phyloP scores from a whole-genome alignment of 2,888 invertebrate species.

The Tenthredo amoena region DNA sequence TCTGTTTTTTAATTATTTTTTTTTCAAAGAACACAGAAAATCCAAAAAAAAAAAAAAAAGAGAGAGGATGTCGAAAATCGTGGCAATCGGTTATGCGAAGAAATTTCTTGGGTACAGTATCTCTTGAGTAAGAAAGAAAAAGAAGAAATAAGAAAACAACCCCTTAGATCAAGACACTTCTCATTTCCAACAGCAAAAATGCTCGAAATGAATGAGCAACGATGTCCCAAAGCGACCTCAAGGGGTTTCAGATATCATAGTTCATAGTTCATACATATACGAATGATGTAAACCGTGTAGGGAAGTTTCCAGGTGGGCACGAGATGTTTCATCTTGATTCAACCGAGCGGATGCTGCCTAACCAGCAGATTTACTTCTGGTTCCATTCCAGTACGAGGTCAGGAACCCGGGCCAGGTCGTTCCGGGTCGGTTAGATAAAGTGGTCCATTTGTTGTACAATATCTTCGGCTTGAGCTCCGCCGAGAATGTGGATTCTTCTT shows the following conservation, averaged over 20 bases:
- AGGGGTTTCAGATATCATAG: not conserved
- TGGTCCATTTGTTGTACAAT: slow-evolving; percentile 46
- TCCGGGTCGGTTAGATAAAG: slow-evolving; percentile 30
- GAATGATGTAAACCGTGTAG: not conserved
- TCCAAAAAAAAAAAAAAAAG: too few relatives aligned
- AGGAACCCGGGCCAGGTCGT: not conserved
- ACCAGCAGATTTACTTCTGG: not conserved
- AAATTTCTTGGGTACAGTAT: too few relatives aligned
- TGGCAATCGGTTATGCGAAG: too few relatives aligned
- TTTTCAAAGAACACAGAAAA: too few relatives aligned
- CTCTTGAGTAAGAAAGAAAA: not conserved
- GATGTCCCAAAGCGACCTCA: not conserved
- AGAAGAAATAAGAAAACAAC: not conserved
- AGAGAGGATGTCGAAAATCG: too few relatives aligned
- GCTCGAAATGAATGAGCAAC: not conserved
- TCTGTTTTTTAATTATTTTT: too few relatives aligned
- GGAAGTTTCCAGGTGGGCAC: not conserved
- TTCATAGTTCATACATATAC: not conserved
- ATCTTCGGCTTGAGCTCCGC: slow-evolving; percentile 5
- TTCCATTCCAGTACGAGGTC: not conserved
- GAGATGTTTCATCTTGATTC: not conserved
- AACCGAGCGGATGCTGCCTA: not conserved
- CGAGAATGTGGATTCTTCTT: not conserved
- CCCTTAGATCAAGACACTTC: not conserved
- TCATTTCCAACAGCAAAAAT: not conserved